Evolutionary conservation across 2,888 invertebrate genomes (phyloP).

Genomic region (Dasysyrphus albostriatus): DNA sequence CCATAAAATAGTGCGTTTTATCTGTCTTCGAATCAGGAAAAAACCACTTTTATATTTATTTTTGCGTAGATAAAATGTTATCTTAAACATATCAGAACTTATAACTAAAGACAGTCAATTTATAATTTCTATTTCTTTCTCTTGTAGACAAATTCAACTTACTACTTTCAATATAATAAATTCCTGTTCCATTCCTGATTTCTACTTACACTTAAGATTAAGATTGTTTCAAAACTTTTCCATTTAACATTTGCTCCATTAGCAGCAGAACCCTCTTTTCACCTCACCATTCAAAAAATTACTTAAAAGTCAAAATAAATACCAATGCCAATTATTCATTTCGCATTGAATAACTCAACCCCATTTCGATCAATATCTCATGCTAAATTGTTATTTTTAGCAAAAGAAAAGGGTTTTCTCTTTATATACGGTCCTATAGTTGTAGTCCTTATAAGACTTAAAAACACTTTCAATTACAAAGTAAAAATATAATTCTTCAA

Average conservation of each 20-base stretch:
- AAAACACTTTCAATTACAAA: constrained; percentile 52
- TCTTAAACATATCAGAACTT: no score
- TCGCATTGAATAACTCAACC: neutral
- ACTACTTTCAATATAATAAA: neutral
- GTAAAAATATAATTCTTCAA: constrained; percentile 48
- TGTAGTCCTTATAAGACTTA: constrained; percentile 16
- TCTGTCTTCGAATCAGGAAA: no score
- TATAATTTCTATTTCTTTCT: no score
- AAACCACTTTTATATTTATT: no score
- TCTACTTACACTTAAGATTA: constrained; percentile 51
- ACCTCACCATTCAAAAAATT: neutral
- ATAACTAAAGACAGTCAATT: no score
- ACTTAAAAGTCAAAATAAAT: constrained; percentile 63
- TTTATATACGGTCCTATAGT: neutral
- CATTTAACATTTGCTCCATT: constrained; percentile 61
- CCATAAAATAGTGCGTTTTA: no score
- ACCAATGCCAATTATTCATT: constrained; percentile 53
- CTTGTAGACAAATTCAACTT: neutral
- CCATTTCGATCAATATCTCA: constrained; percentile 4
- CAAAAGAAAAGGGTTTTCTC: constrained; percentile 42
- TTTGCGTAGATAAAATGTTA: no score
- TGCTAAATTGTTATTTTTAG: constrained; percentile 23
- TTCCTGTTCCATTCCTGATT: constrained; percentile 21
- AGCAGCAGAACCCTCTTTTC: constrained; percentile 26
- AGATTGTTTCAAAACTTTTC: constrained; percentile 57